phyloP scores from a whole-genome alignment of 2,797 vertebrate genomes.

The Prionace glauca region DNA sequence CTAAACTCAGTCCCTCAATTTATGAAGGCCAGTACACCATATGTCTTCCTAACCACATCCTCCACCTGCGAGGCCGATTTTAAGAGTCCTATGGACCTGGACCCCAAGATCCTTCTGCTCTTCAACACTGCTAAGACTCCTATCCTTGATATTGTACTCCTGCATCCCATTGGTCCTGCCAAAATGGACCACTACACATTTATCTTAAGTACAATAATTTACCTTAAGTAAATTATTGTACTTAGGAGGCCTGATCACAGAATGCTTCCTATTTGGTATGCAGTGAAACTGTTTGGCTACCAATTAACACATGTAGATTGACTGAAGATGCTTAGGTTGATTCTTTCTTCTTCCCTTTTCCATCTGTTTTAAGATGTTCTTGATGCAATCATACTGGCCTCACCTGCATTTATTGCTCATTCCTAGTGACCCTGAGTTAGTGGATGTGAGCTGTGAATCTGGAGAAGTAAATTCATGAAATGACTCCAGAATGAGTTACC shows the following conservation, averaged over 20 bases:
- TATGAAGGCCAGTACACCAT: no score
- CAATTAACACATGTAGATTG: background rate
- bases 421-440: background rate
- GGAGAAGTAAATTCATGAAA: background rate
- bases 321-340: background rate
- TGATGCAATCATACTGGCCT: background rate
- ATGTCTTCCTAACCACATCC: no score
- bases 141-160: no score
- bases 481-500: background rate
- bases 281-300: background rate
- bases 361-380: background rate
- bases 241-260: background rate
- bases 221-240: background rate
- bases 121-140: no score
- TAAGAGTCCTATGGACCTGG: no score
- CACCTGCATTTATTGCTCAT: background rate
- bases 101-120: no score
- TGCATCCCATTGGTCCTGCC: no score
- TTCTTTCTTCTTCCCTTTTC: background rate
- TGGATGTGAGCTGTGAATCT: background rate
- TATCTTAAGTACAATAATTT: no score
- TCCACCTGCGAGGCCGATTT: no score
- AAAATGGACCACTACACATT: no score
- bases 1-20: no score
- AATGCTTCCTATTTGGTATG: background rate